Conservation (phyloP, 2,888 invertebrate species). For the Bellardia bayeri region DNA sequence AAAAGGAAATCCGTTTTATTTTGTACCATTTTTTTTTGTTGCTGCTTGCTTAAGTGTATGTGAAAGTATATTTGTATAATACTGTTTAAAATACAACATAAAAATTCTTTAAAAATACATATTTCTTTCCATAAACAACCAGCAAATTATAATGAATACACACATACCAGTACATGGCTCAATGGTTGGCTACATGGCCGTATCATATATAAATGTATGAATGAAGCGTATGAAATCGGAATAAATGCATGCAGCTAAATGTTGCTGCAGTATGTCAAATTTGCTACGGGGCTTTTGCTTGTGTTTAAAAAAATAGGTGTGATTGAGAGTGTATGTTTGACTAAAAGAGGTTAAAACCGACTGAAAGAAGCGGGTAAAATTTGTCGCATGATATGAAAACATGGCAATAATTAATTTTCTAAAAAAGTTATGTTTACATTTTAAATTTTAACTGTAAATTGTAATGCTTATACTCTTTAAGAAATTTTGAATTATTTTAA, state of each 20-base stretch:
- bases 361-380: no score
- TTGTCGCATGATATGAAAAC: no score
- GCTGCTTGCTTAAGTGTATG: not conserved
- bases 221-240: slow-evolving; percentile 48
- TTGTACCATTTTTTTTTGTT: slow-evolving; percentile 42
- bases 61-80: not conserved
- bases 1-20: slow-evolving; percentile 74
- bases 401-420: no score
- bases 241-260: slow-evolving; percentile 50
- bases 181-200: slow-evolving; percentile 24
- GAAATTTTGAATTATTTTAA: no score
- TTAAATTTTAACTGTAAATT: no score
- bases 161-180: not conserved
- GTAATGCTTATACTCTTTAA: no score
- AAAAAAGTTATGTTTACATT: no score
- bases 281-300: slow-evolving; percentile 39
- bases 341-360: not conserved
- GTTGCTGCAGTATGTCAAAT: slow-evolving; percentile 66
- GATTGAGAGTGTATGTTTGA: not conserved
- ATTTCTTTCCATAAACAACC: slow-evolving; percentile 32
- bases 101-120: slow-evolving; percentile 10
- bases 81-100: slow-evolving; percentile 14
- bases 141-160: slow-evolving; percentile 45
- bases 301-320: not conserved
- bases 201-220: slow-evolving; percentile 53